Evolutionary conservation across 64 coral and sea anemone species (phyloP), one percentile per base, ranked within the genome.

Genomic region (Porites australiensis): DNA sequence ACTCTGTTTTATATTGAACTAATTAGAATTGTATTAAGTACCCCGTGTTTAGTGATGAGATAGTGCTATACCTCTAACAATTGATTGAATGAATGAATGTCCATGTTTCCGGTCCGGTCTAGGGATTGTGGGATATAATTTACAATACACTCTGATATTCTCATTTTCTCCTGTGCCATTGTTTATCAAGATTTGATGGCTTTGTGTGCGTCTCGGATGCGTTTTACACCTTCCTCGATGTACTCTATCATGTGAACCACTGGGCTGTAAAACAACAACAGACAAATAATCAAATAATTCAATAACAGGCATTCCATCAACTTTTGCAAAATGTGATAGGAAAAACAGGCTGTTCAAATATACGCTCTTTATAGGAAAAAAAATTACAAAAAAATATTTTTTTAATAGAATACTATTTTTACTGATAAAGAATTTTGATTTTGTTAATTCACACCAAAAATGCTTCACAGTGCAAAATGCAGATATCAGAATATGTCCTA

Each of bases 221-320:
- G 87, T 62, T 77, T 68, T 62, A 92, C 51, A 4, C 79, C 89
- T 72, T 92, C 83, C 54, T 90, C 66, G n/a, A 94, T 89, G n/a
- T 94, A 98, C 59, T 91, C 77, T 53, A 86, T 58, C 57, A 98
- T 77, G 69, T 88, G 70, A 22, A 88, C 75, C 51, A 98, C 64
- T 65, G 92, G 87, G 77, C 95, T 96, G 72, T 12, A 86, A 63
- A 70, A 76, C 48, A 75, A 11, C 5, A 72, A 77, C 70, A 92
- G 46, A 44, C 50, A 11, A 87, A 13, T 6, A 37, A 87, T 70
- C 21, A 72, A 20, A 68, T 21, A 15, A 72, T n/a, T 10, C 13
- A 47, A 19, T 7, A 57, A 57, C 18, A 78, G 3, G 47, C 44
- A 16, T 19, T 44, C 0, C 14, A 20, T 11, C 44, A 6, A 11